Evolutionary conservation across 92 coral and sea anemone species (phyloP).

Genomic region (Phenganax marumi): DNA sequence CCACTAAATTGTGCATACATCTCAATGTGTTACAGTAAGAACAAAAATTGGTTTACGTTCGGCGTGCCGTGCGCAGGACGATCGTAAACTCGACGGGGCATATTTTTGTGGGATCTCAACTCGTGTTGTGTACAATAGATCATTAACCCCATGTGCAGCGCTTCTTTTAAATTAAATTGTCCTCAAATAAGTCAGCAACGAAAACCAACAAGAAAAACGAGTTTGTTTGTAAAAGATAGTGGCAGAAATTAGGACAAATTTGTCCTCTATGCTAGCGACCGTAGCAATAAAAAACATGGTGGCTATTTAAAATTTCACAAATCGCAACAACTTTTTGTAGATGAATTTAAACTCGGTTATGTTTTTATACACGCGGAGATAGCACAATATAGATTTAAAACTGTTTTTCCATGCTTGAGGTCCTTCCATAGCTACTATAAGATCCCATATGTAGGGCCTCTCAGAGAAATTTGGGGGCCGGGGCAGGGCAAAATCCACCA

Average conservation of each 20-base stretch:
- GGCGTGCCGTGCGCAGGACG: not conserved
- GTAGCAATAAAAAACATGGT: not conserved
- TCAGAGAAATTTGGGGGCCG: too few relatives aligned
- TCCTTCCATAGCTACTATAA: too few relatives aligned
- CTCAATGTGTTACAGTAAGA: not conserved
- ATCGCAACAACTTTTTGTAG: not conserved
- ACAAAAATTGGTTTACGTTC: not conserved
- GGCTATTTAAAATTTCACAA: too few relatives aligned
- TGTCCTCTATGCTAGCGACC: not conserved
- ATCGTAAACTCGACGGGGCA: conserved; percentile 9
- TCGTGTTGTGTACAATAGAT: conserved; percentile 23
- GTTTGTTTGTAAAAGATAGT: not conserved
- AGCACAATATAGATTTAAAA: too few relatives aligned
- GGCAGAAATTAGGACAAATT: conserved; percentile 21
- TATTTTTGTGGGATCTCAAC: conserved; percentile 16
- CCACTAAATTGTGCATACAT: too few relatives aligned
- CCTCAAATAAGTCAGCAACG: conserved; percentile 22
- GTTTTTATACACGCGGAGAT: too few relatives aligned
- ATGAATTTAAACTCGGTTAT: not conserved
- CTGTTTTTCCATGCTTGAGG: too few relatives aligned
- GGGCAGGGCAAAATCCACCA: too few relatives aligned
- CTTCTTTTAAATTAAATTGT: conserved; percentile 15
- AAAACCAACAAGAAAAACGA: conserved; percentile 32
- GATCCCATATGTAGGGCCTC: too few relatives aligned
- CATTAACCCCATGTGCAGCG: conserved; percentile 33